Conservation (phyloP, 1,140 invertebrate species). For the Drosophila mayri region DNA sequence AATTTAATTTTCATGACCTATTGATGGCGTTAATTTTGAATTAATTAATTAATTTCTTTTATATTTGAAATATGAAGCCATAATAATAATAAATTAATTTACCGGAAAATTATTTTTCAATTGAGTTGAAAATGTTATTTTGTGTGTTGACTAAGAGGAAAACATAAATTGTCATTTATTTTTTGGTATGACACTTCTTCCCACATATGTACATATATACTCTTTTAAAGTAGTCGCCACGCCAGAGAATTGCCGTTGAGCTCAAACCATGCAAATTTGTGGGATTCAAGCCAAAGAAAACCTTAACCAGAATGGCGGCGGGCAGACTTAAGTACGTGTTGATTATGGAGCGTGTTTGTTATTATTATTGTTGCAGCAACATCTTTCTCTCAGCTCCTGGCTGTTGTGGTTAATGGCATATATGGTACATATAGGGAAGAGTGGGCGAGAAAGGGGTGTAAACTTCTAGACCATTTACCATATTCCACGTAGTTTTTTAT, state of each 20-base stretch:
- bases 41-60: too few relatives aligned
- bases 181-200: too few relatives aligned
- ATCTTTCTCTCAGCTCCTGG: conserved; percentile 19
- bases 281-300: conserved; percentile 17
- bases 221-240: neutral
- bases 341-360: conserved; percentile 70
- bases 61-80: neutral
- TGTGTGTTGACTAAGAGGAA: too few relatives aligned
- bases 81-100: neutral
- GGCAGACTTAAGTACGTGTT: conserved; percentile 72
- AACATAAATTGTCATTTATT: too few relatives aligned
- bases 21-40: neutral
- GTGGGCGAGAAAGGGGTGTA: conserved; percentile 20
- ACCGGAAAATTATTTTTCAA: neutral
- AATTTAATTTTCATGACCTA: neutral
- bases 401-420: conserved; percentile 66
- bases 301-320: conserved; percentile 34
- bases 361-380: conserved; percentile 55
- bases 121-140: too few relatives aligned
- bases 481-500: conserved; percentile 80
- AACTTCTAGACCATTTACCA: conserved; percentile 80
- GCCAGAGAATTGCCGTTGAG: neutral
- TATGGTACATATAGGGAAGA: neutral
- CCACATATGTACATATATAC: too few relatives aligned
- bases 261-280: conserved; percentile 10